Conservation (phyloP, 2,113 vertebrate species). For the Ovis aries region ARS-UI_Ramb_v3.0 NC_056065.1:6546001-6546500, state of each 20-base stretch:
- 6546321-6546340: not conserved
- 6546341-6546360: not conserved
- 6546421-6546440: not conserved
- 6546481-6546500: not conserved
- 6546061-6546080: not conserved
- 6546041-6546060: not conserved
- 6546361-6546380: not conserved
- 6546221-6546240: not conserved
- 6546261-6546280: not conserved
- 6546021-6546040: not conserved
- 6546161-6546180: not conserved
- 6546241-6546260: not conserved
- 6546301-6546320: not conserved
- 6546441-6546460: not conserved
- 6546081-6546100: not conserved
- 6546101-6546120: not conserved
- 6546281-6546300: accelerated
- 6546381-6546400: not conserved
- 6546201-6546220: not conserved
- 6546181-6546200: not conserved
- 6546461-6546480: not conserved
- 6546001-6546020: not conserved
- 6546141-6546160: not conserved
- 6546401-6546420: not conserved
- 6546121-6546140: not conserved